Evolutionary conservation across 2,797 vertebrate genomes (phyloP), one percentile per base, ranked within the genome.

Genomic region (Cyclopterus lumpus): DNA sequence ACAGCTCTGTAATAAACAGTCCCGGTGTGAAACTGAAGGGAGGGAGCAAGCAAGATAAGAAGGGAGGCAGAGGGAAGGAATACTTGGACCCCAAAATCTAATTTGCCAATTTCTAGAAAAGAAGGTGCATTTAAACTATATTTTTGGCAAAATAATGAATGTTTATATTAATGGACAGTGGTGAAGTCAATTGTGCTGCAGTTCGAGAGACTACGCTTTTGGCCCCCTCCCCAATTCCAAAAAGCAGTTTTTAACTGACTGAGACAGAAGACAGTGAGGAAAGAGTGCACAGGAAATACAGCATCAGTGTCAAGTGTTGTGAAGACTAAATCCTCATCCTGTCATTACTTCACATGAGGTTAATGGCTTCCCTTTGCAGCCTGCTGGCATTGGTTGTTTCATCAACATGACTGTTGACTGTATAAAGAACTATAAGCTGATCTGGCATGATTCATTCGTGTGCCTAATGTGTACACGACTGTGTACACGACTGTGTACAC

Each of bases 271-370:
- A 24, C 26, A 63, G 4, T 5, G n/a, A 64, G n/a, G 58, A 18
- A 11, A 38, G 22, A 53, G 42, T 7, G 11, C 7, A 54, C 53
- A 75, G 49, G 68, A 85, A 86, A 82, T 64, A 57, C 69, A 82
- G 66, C 64, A 67, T 81, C 64, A 82, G 34, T 36, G 24, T 49
- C 14, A 63, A 49, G 24, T 65, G 36, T 42, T 58, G 28, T 44
- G 10, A 26, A 76, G 75, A 65, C 55, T 1, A 63, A 77, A 72
- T 62, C 42, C 24, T 63, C 36, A 16, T 55, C 61, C 60, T 60
- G 71, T 84, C 67, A 63, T 60, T 38, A 1, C 12, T 11, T 59
- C 18, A 67, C 14, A 62, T 20, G 53, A 51, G 20, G 44, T 71
- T 49, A 64, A 74, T 18, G 7, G 26, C 24, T 38, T 73, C 26